Evolutionary conservation across 2,113 vertebrate genomes (phyloP), one percentile per base, ranked within the genome.

Genomic region (Istiophorus platypterus): DNA sequence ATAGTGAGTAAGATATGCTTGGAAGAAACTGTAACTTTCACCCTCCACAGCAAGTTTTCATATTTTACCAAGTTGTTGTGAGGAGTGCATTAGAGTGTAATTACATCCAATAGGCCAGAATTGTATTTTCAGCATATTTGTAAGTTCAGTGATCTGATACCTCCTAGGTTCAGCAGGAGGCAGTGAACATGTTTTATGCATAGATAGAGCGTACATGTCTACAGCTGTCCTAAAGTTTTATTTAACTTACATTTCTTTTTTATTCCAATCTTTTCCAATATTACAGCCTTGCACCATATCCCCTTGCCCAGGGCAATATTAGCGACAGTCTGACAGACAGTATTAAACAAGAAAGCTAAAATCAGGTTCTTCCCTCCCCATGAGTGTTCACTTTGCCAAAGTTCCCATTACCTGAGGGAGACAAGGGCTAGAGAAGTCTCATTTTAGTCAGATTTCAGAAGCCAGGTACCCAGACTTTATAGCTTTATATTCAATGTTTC

Each of bases 361-460:
- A 93, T 92, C 86, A 20, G 74, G 90, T 94, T 93, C 42, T 67
- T 78, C 57, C 76, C 49, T 69, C 72, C 88, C 85, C 85, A 80
- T 29, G 86, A 92, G 91, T 90, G 90, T 90, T 91, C 90, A 80
- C 89, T 92, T 89, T 91, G 67, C 91, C 90, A 84, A 92, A 91
- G 78, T 88, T 88, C 82, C 86, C 91, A 90, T 93, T 91, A 92
- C 85, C 87, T 84, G 79, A 81, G 87, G 89, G 89, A 92, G 78
- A 85, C 62, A 61, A 72, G 78, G 49, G 79, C 77, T 31, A 14
- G 72, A 85, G 59, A 92, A 88, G 90, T 80, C 86, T 93, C 84
- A 89, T 91, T 92, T 91, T 79, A 89, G 82, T n/a, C 26, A 82
- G 62, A 80, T 87, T 88, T 93, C 86, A 79, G 84, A 83, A 72